Percentiles rank a stretch among this genome's conserved stretches.
Evolutionary conservation across 2,113 vertebrate species (phyloP).

Genomic region (Peromyscus maniculatus): DNA sequence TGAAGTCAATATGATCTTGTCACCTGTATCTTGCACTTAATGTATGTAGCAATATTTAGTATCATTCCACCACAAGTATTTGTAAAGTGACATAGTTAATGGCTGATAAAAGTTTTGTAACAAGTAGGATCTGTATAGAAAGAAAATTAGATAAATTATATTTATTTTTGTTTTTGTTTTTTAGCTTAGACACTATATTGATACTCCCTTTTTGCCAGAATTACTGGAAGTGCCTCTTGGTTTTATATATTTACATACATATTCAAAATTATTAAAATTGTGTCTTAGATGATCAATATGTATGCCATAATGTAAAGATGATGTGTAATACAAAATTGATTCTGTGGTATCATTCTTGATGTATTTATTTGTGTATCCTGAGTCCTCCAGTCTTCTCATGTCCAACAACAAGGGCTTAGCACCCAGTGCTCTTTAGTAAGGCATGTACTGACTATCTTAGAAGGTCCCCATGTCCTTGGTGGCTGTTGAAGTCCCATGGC

Average conservation of each 20-base stretch:
- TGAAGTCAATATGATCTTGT: constrained; percentile 90
- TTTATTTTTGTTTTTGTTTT: constrained; percentile 96
- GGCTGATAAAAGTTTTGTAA: constrained; percentile 96
- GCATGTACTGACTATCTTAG: neutral
- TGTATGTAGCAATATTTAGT: constrained; percentile 93
- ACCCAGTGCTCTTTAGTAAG: neutral
- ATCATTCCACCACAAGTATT: constrained; percentile 91
- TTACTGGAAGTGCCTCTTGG: constrained; percentile 98
- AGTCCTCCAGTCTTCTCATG: neutral
- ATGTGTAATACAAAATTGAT: constrained; percentile 94
- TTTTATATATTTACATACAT: constrained; percentile 96
- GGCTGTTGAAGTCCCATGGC: neutral
- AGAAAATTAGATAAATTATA: constrained; percentile 94
- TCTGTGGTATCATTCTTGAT: constrained; percentile 91
- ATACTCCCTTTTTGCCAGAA: constrained; percentile 94
- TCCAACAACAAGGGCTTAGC: neutral
- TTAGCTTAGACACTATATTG: constrained; percentile 96
- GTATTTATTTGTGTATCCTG: constrained; percentile 56
- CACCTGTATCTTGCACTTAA: constrained; percentile 93
- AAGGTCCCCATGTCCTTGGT: neutral
- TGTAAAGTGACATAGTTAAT: constrained; percentile 93
- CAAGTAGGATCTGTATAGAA: constrained; percentile 96
- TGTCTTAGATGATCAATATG: constrained; percentile 94
- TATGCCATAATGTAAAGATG: constrained; percentile 95
- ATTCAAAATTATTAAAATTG: constrained; percentile 93